Conservation (phyloP, 1,140 invertebrate genomes). For the Holcopasites calliopsidis region DNA sequence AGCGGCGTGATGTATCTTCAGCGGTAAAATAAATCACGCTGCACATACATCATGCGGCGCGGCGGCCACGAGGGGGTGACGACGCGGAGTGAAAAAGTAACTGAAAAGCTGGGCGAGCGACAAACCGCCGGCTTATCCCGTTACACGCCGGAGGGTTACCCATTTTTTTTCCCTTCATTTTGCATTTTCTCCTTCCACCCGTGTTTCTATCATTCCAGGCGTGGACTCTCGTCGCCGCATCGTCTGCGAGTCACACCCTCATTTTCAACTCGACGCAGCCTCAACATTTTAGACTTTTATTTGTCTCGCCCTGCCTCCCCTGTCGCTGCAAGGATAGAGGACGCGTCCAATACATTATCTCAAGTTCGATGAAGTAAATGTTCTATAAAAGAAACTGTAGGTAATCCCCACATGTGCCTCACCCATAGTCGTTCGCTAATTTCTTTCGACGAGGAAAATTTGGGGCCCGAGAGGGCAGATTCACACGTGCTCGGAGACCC, state of each 20-base stretch:
- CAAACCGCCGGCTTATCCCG: constrained; percentile 69
- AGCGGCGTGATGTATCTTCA: constrained; percentile 42
- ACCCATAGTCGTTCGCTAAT: not conserved
- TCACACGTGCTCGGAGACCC: constrained; percentile 27
- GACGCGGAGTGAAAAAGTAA: constrained; percentile 63
- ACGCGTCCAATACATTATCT: no score
- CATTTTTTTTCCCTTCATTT: constrained; percentile 50
- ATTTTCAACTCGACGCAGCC: not conserved
- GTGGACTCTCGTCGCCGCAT: constrained; percentile 39
- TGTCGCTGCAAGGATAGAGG: no score
- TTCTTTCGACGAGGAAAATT: not conserved
- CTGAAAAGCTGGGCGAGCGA: constrained; percentile 64
- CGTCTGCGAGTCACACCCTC: constrained; percentile 2
- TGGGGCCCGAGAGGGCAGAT: not conserved
- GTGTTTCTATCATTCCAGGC: constrained; percentile 29
- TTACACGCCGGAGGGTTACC: constrained; percentile 58
- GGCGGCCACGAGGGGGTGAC: constrained; percentile 30
- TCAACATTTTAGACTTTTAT: not conserved
- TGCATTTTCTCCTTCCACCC: constrained; percentile 34
- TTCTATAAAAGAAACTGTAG: no score
- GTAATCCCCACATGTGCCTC: no score
- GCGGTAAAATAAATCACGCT: constrained; percentile 63
- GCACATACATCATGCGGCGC: constrained; percentile 59
- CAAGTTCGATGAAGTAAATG: no score
- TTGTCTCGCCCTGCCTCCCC: not conserved